Evolutionary conservation across 2,888 invertebrate genomes (phyloP).

Genomic region (Odontocerum albicorne): DNA sequence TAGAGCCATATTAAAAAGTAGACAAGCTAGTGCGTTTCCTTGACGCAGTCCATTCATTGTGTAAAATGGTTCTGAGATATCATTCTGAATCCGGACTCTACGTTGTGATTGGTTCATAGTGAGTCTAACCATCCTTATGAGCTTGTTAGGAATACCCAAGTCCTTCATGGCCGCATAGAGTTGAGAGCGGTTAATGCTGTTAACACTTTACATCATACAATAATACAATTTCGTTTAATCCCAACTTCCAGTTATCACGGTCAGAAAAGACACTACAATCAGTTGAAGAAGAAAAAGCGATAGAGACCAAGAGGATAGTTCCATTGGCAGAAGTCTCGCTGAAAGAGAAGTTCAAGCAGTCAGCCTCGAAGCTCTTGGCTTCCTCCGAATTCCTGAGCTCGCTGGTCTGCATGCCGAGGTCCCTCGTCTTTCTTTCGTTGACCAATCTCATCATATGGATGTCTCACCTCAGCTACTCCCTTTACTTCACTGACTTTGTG

Average conservation of each 20-base stretch:
- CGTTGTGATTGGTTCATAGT: too few relatives aligned
- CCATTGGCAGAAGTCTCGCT: not conserved
- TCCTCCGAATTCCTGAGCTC: slow-evolving; percentile 53
- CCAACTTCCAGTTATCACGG: not conserved
- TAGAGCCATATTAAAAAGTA: too few relatives aligned
- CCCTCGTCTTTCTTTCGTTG: slow-evolving; percentile 58
- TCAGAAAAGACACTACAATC: not conserved
- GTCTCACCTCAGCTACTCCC: slow-evolving; percentile 66
- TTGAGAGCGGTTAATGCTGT: too few relatives aligned
- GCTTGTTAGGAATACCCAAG: too few relatives aligned
- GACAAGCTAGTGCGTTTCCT: too few relatives aligned
- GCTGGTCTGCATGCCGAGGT: slow-evolving; percentile 61
- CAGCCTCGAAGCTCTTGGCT: slow-evolving; percentile 3
- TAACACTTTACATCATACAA: too few relatives aligned
- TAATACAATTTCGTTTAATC: too few relatives aligned
- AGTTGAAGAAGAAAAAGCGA: slow-evolving; percentile 1
- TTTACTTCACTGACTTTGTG: slow-evolving; percentile 69
- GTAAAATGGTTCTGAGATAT: too few relatives aligned
- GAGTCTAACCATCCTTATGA: too few relatives aligned
- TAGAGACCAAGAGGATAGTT: not conserved
- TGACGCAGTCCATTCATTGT: too few relatives aligned
- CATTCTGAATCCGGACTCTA: too few relatives aligned
- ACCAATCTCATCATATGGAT: slow-evolving; percentile 69
- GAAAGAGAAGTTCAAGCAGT: slow-evolving; percentile 2
- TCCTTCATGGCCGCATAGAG: too few relatives aligned